Base-by-base conservation (phyloP, 1,140 invertebrate genomes). In the Drosophila pachea region DNA sequence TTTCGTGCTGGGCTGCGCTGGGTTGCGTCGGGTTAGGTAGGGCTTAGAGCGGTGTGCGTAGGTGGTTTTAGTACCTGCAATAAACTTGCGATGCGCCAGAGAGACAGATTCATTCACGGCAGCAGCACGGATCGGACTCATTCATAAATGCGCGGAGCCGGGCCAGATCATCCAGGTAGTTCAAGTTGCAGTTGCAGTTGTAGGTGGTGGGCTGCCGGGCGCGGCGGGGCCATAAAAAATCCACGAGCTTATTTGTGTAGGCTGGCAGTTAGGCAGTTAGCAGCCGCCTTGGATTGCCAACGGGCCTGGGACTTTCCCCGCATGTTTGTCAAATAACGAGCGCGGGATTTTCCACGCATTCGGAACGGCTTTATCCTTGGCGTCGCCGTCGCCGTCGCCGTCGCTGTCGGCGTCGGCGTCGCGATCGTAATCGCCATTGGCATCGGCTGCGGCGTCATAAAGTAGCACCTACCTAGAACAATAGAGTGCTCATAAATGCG, bases 241-340 rank as follows among this genome's bases (percentile, higher is more conserved):
- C 64, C 62, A 56, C 47, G 45, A 84, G 81, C 81, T 84, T 79
- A 86, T 83, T 79, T 83, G 76, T 76, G 73, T 86, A 86, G 79
- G 79, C 69, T 76, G 62, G 66, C 78, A 64, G 64, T 83, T 82
- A 75, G 78, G 68, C 64, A 65, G n/a, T n/a, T n/a, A 76, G 73
- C 79, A 79, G 76, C 76, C 79, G 76, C 73, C 69, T 48, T 60
- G 60, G 60, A 40, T 64, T 29, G 58, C 60, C 40, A 43, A 33
- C 55, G 55, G 55, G 52, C 40, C 65, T 63, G 54, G 78, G 79
- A 70, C 59, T 86, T 83, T 79, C 79, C 79, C 56, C 11, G 36
- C 53, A 50, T 61, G 47, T 79, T 84, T 74, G 64, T 79, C 43
- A 84, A 76, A 74, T 83, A 83, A 79, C 72, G 69, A 74, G 66